phyloP scores from a whole-genome alignment of 2,888 invertebrate species.

The Melitaea athalia region DNA sequence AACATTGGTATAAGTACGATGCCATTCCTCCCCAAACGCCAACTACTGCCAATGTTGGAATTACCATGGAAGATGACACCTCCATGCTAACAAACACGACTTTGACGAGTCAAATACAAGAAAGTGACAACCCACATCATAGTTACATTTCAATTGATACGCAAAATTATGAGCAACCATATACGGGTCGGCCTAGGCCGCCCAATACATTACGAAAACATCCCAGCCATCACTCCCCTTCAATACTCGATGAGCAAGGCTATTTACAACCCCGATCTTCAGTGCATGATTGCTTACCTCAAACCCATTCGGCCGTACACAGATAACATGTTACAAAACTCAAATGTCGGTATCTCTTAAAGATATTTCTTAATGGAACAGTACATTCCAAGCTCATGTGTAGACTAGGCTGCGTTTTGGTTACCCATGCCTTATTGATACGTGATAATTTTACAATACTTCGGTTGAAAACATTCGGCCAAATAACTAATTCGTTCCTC shows the following conservation, averaged over 20 bases:
- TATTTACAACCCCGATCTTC: slow-evolving; percentile 80
- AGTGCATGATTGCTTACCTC: slow-evolving; percentile 77
- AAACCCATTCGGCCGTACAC: slow-evolving; percentile 74
- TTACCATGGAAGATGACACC: slow-evolving; percentile 83
- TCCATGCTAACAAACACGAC: slow-evolving; percentile 84
- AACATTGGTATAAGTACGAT: slow-evolving; percentile 87
- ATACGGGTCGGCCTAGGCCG: slow-evolving; percentile 73
- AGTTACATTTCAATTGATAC: slow-evolving; percentile 86
- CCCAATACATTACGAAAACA: slow-evolving; percentile 75
- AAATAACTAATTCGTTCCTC: slow-evolving; percentile 66
- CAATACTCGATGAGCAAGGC: slow-evolving; percentile 78
- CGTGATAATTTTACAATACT: slow-evolving; percentile 63
- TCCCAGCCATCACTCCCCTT: slow-evolving; percentile 69
- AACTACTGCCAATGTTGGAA: slow-evolving; percentile 76
- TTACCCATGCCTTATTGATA: slow-evolving; percentile 70
- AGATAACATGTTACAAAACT: slow-evolving; percentile 67
- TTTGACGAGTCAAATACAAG: slow-evolving; percentile 84
- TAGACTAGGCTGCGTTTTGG: slow-evolving; percentile 66
- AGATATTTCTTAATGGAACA: slow-evolving; percentile 76
- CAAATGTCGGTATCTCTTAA: slow-evolving; percentile 64
- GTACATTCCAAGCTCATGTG: slow-evolving; percentile 79
- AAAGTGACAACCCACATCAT: slow-evolving; percentile 84
- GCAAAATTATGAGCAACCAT: slow-evolving; percentile 79
- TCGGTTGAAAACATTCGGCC: slow-evolving; percentile 60
- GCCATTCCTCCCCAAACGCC: slow-evolving; percentile 82